These are phyloP conservation scores for Taurulus bubalis DNA, from an alignment of 2,113 vertebrate genomes.

Conservation along the genomic window DNA sequence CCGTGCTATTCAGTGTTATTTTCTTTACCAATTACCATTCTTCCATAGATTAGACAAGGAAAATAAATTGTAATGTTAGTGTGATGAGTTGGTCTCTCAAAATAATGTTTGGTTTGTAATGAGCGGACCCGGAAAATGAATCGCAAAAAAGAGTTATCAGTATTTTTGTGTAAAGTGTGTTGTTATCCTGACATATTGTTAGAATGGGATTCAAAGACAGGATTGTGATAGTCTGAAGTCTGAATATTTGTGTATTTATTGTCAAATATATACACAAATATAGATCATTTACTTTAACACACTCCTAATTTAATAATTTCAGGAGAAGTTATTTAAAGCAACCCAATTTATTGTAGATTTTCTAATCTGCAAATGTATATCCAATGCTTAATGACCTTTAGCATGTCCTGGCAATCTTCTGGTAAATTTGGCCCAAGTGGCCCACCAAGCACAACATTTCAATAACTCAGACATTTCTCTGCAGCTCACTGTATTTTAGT, in stretches of 20 bases:
- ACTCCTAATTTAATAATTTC: neutral
- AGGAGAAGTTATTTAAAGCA: neutral
- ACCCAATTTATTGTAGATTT: neutral
- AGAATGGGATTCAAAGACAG: neutral
- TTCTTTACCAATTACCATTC: slow-evolving; percentile 8
- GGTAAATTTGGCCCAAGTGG: slow-evolving; percentile 34
- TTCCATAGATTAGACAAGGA: neutral
- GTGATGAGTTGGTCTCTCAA: slow-evolving; percentile 8
- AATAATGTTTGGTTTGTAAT: slow-evolving; percentile 19
- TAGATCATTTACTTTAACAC: neutral
- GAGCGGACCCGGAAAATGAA: slow-evolving; percentile 2
- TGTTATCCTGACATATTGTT: neutral
- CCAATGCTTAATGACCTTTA: slow-evolving; percentile 29
- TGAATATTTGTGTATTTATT: neutral
- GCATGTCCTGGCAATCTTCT: slow-evolving; percentile 15
- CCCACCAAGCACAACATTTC: slow-evolving; percentile 52
- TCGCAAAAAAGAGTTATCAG: neutral
- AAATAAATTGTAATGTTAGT: neutral
- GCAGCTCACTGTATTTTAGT: slow-evolving; percentile 38
- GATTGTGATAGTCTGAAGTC: neutral
- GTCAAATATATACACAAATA: neutral
- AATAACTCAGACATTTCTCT: slow-evolving; percentile 43
- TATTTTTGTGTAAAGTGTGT: neutral
- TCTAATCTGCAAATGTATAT: slow-evolving; percentile 1
- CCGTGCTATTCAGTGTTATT: slow-evolving; percentile 4